phyloP scores from a whole-genome alignment of 2,888 invertebrate genomes.

The Emesis furor region DNA sequence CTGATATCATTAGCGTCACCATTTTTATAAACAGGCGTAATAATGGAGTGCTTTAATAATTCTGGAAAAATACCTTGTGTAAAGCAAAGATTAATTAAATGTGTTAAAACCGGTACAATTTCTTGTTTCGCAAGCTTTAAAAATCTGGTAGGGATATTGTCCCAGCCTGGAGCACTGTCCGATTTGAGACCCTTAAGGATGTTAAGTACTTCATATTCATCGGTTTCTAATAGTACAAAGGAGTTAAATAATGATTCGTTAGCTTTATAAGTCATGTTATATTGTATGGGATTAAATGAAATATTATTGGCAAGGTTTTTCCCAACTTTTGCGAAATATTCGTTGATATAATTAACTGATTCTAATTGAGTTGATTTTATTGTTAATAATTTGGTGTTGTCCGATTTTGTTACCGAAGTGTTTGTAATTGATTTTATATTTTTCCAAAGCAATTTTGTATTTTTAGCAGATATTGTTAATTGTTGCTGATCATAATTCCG shows the following conservation, averaged over 20 bases:
- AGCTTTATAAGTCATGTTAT: background rate
- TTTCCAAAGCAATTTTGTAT: constrained; percentile 48
- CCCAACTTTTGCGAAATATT: constrained; percentile 47
- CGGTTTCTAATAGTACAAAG: background rate
- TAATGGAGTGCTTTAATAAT: background rate
- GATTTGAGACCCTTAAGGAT: background rate
- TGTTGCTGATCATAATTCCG: constrained; percentile 42
- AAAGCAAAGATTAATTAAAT: background rate
- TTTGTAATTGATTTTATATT: constrained; percentile 54
- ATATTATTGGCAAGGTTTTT: constrained; percentile 31
- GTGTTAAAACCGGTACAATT: background rate
- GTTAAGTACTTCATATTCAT: background rate
- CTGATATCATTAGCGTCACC: constrained; percentile 8
- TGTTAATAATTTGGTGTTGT: constrained; percentile 42
- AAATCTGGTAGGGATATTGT: background rate
- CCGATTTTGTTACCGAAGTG: constrained; percentile 11
- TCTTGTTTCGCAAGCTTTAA: background rate
- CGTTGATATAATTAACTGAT: constrained; percentile 47
- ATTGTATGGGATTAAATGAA: background rate
- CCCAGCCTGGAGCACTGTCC: constrained; percentile 5
- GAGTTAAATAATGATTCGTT: background rate
- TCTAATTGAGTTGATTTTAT: constrained; percentile 31
- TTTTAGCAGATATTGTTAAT: constrained; percentile 32
- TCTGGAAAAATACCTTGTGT: constrained; percentile 6
- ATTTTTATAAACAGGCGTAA: constrained; percentile 9